A percentile compares a stretch with the other conserved stretches of the same genome.
These are phyloP conservation scores for Clunio marinus DNA, from an alignment of 2,888 invertebrate genomes.

Conservation along the genomic window DNA sequence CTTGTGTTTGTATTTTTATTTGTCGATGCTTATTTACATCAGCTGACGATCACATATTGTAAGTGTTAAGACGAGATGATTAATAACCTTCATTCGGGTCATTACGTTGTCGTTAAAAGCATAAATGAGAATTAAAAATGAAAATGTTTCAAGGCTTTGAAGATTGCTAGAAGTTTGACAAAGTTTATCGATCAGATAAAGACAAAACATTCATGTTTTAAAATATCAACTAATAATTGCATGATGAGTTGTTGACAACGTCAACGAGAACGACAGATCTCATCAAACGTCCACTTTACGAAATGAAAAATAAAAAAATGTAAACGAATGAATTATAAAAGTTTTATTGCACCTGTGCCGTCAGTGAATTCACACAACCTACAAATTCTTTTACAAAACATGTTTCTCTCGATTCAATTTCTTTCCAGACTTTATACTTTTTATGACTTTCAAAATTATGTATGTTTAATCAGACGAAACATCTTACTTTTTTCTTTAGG, in stretches of 20 bases:
- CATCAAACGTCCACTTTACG: constrained; percentile 29
- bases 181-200: not conserved
- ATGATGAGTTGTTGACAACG: constrained; percentile 30
- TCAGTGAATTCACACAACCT: not conserved
- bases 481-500: not conserved
- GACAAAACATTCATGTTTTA: constrained; percentile 5
- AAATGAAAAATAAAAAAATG: constrained; percentile 11
- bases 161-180: no score
- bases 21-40: no score
- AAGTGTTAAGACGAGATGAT: constrained; percentile 37
- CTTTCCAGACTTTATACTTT: constrained; percentile 6
- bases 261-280: constrained; percentile 9
- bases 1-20: no score
- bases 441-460: constrained; percentile 30
- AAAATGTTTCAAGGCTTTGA: no score
- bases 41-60: constrained; percentile 33
- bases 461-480: constrained; percentile 32
- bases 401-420: not conserved
- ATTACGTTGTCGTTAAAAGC: no score
- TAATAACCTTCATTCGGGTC: no score
- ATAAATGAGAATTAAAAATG: no score
- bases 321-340: not conserved
- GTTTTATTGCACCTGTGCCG: constrained; percentile 17
- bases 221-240: constrained; percentile 9
- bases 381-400: not conserved